Evolutionary conservation across 1,140 invertebrate genomes (phyloP).

Genomic region (Heliconius eleuchia): DNA sequence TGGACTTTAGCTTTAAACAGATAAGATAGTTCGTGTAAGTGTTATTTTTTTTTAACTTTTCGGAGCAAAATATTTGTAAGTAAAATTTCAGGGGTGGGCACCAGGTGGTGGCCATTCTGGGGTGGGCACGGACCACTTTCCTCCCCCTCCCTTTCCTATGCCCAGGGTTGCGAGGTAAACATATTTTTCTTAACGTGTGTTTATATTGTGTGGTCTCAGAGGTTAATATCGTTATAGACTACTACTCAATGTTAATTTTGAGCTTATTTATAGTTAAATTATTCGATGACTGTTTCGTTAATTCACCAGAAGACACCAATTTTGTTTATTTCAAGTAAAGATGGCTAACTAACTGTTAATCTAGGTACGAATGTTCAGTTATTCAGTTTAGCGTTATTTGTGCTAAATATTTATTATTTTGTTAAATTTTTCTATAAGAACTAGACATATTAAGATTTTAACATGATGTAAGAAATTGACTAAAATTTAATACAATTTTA

Average conservation of each 20-base stretch:
- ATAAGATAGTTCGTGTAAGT: too few species aligned
- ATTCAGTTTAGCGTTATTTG: constrained; percentile 65
- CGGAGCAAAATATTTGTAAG: too few species aligned
- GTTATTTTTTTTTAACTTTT: too few species aligned
- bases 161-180: constrained; percentile 27
- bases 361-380: constrained; percentile 50
- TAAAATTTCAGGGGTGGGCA: too few species aligned
- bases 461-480: neutral
- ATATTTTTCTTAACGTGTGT: neutral
- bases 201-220: constrained; percentile 72
- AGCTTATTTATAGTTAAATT: constrained; percentile 62
- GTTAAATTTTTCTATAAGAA: constrained; percentile 53
- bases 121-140: too few species aligned
- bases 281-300: constrained; percentile 70
- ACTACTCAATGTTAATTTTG: constrained; percentile 74
- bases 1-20: too few species aligned
- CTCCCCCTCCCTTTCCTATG: too few species aligned
- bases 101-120: too few species aligned
- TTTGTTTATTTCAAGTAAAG: constrained; percentile 49
- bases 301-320: constrained; percentile 75
- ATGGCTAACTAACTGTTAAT: constrained; percentile 55
- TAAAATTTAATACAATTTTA: neutral
- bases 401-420: constrained; percentile 43
- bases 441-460: constrained; percentile 70
- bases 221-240: constrained; percentile 74